phyloP scores from a whole-genome alignment of 2,797 vertebrate genomes.

The Heteromormyrus szaboi region DNA sequence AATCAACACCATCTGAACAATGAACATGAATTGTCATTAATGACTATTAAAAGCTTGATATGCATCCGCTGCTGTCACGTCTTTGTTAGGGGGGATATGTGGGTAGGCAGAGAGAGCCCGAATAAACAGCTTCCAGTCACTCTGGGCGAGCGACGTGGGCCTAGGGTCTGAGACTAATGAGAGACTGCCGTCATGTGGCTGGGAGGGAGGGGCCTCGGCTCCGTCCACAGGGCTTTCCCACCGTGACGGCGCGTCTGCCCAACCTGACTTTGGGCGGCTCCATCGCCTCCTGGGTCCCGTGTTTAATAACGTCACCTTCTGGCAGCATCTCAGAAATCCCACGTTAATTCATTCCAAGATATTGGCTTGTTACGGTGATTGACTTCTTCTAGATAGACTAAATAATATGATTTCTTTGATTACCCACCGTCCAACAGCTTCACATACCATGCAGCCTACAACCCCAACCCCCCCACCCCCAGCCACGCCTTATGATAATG shows the following conservation, averaged over 20 bases:
- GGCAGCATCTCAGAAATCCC: background rate
- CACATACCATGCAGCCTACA: background rate
- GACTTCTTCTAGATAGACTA: background rate
- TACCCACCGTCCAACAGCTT: background rate
- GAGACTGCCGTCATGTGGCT: background rate
- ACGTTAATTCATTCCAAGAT: background rate
- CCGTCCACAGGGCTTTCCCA: background rate
- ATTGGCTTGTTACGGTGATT: background rate
- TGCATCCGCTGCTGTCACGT: background rate
- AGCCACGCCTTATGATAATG: background rate
- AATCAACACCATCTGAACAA: background rate
- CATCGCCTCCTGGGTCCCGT: background rate
- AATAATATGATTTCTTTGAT: background rate
- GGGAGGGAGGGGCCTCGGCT: background rate
- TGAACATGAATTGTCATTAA: conserved; percentile 57
- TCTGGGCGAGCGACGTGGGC: background rate
- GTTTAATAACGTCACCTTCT: background rate
- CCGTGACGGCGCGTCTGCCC: background rate
- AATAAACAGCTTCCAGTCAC: background rate
- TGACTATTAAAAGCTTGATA: conserved; percentile 50
- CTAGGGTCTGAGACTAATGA: background rate
- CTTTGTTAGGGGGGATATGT: background rate
- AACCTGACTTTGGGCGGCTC: background rate
- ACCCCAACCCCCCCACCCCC: background rate
- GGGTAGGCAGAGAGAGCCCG: background rate